phyloP scores from a whole-genome alignment of 1,140 invertebrate genomes.

The Drosophila takahashii region DNA sequence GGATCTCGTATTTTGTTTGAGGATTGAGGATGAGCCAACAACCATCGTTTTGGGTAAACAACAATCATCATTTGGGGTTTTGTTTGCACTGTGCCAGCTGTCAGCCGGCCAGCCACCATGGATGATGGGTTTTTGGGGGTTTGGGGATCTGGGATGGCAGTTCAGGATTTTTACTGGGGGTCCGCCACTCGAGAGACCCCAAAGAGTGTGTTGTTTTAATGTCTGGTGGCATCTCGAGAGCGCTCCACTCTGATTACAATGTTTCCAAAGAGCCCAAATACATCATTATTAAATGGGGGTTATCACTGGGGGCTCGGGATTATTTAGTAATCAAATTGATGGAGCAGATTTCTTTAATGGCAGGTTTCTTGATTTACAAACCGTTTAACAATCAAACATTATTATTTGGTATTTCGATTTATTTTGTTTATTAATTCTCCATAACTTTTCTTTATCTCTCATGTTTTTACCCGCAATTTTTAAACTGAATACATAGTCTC shows the following conservation, averaged over 20 bases:
- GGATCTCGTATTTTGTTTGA: constrained; percentile 1
- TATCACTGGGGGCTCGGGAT: not conserved
- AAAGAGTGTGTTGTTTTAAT: constrained; percentile 28
- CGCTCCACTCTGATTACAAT: constrained; percentile 55
- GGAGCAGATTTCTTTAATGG: not conserved
- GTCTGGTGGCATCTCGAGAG: constrained; percentile 47
- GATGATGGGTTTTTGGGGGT: constrained; percentile 6
- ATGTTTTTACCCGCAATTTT: not conserved
- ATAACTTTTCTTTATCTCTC: not conserved
- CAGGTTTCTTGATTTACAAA: not conserved
- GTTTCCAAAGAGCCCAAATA: constrained; percentile 34
- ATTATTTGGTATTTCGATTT: not conserved
- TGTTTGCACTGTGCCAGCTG: constrained; percentile 25
- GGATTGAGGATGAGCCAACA: constrained; percentile 48
- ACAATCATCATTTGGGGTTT: constrained; percentile 13
- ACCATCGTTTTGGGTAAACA: constrained; percentile 44
- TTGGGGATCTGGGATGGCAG: constrained; percentile 12
- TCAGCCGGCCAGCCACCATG: constrained; percentile 1
- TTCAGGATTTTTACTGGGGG: not conserved
- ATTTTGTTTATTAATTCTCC: not conserved
- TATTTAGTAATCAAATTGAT: not conserved
- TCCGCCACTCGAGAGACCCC: not conserved
- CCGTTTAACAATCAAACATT: constrained; percentile 3
- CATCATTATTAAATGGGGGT: constrained; percentile 50
- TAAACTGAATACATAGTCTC: not conserved